Evolutionary conservation across 2,113 vertebrate species (phyloP).

Genomic region (Nettapus auritus): DNA sequence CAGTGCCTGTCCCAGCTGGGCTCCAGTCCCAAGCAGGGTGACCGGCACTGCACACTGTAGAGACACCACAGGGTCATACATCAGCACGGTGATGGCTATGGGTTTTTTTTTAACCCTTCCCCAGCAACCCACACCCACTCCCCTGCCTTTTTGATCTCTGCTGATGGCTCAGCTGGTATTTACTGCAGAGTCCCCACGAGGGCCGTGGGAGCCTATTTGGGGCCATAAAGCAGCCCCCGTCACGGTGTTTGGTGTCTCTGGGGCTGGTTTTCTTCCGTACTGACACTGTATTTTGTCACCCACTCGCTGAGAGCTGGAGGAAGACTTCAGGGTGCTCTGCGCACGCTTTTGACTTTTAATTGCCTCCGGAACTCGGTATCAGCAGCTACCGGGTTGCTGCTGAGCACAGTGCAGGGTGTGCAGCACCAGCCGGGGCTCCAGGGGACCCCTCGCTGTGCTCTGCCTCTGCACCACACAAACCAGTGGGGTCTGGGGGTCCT

Average conservation of each 20-base stretch:
- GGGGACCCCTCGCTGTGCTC: neutral
- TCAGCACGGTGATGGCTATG: neutral
- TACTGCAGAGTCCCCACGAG: neutral
- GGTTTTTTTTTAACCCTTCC: neutral
- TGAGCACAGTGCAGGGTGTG: neutral
- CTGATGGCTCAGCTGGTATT: neutral
- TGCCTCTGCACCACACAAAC: neutral
- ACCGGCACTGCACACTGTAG: neutral
- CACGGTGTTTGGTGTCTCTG: fast-evolving
- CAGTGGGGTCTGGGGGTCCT: neutral
- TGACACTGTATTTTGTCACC: neutral
- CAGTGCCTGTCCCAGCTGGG: neutral
- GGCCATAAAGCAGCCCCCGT: neutral
- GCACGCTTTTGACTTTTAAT: neutral
- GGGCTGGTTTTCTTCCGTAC: neutral
- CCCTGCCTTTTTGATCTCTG: neutral
- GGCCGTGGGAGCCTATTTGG: fast-evolving
- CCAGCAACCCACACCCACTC: neutral
- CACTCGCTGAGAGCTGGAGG: neutral
- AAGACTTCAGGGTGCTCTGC: neutral
- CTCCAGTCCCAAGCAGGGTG: neutral
- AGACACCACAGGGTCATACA: neutral
- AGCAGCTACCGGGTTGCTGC: neutral
- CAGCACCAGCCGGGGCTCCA: neutral
- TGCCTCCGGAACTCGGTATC: neutral